These are phyloP conservation scores for Leptocoma aspasia DNA, from an alignment of 2,113 vertebrate species.

Conservation along the genomic window DNA sequence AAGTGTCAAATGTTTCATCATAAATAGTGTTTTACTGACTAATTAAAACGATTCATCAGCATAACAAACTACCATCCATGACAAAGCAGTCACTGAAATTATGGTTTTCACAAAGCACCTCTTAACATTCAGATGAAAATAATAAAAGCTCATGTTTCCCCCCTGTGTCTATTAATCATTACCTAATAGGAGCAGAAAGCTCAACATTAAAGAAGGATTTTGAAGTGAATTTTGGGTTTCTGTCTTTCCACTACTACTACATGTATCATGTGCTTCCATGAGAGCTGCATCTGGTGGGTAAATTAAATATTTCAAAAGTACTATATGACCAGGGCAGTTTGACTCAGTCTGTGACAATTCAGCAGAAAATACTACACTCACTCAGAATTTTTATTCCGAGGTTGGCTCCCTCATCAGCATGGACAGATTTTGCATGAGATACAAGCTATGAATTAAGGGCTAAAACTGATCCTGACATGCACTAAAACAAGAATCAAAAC, in stretches of 20 bases:
- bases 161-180: conserved; percentile 69
- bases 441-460: background rate
- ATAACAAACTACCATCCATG: conserved; percentile 53
- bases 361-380: background rate
- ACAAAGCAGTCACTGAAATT: conserved; percentile 51
- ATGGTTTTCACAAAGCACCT: conserved; percentile 41
- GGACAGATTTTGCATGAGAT: background rate
- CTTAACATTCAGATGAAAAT: conserved; percentile 64
- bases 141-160: conserved; percentile 13
- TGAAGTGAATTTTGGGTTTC: conserved; percentile 28
- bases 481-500: background rate
- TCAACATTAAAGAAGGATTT: conserved; percentile 30
- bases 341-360: conserved; percentile 61
- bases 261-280: background rate
- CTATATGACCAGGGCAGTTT: conserved; percentile 7
- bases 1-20: conserved; percentile 49
- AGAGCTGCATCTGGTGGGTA: conserved; percentile 29
- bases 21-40: conserved; percentile 56
- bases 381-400: background rate
- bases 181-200: conserved; percentile 59
- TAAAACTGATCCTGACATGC: background rate
- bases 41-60: conserved; percentile 71
- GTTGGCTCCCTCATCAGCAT: background rate
- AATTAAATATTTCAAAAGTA: conserved; percentile 69
- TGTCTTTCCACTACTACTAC: background rate